These are phyloP conservation scores for Manis pentadactyla DNA, from an alignment of 2,797 vertebrate species.

Conservation along the genomic window DNA sequence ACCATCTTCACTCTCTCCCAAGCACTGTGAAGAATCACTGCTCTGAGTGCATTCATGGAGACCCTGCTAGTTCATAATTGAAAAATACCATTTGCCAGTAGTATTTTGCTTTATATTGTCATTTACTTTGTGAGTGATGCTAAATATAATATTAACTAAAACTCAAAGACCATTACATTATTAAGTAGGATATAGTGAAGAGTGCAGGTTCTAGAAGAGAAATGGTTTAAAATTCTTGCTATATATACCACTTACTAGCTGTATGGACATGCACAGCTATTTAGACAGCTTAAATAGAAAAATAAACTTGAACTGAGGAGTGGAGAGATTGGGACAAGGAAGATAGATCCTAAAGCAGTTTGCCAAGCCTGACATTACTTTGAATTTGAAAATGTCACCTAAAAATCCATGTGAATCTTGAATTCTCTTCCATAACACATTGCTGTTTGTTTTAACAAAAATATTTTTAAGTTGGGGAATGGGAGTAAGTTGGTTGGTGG, in stretches of 20 bases:
- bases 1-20: not conserved
- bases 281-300: not conserved
- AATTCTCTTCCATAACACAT: not conserved
- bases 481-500: not conserved
- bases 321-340: not conserved
- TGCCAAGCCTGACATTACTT: not conserved
- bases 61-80: not conserved
- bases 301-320: not conserved
- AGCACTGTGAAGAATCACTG: not conserved
- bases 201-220: not conserved
- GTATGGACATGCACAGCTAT: not conserved
- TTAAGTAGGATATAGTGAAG: not conserved
- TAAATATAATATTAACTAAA: not conserved
- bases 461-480: not conserved
- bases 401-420: not conserved
- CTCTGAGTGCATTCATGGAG: not conserved
- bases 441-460: not conserved
- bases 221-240: not conserved
- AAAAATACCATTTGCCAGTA: not conserved
- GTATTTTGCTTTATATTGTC: not conserved
- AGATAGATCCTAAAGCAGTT: not conserved
- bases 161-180: not conserved
- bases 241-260: not conserved
- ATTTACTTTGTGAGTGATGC: constrained; percentile 21
- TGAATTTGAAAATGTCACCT: not conserved